phyloP scores from a whole-genome alignment of 2,113 vertebrate genomes.

The Noctilio leporinus region DNA sequence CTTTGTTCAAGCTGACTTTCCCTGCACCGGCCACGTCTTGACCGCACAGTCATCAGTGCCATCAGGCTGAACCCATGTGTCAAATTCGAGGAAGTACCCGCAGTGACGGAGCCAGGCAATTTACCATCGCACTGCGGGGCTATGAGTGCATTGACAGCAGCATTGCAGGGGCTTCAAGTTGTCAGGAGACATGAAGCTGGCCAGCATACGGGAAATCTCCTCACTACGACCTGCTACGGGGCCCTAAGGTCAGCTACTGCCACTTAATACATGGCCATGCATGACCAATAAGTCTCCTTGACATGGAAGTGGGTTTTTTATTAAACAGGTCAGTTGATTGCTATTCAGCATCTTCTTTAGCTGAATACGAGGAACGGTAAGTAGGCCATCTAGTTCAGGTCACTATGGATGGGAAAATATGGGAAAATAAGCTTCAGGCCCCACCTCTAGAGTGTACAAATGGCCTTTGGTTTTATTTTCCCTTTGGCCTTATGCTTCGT shows the following conservation, averaged over 20 bases:
- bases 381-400: background rate
- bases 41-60: background rate
- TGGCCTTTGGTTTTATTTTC: background rate
- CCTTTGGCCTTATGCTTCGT: background rate
- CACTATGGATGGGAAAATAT: background rate
- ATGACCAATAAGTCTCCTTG: background rate
- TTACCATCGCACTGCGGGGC: background rate
- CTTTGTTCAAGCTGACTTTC: background rate
- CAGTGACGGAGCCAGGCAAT: background rate
- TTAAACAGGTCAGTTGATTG: background rate
- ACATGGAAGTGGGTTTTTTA: background rate
- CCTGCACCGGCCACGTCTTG: background rate
- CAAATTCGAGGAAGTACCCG: background rate
- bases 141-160: background rate
- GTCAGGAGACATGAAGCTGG: background rate
- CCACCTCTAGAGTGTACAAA: background rate
- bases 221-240: background rate
- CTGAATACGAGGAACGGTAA: no score
- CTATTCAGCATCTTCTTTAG: background rate
- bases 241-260: background rate
- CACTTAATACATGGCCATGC: background rate
- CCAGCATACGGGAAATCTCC: background rate
- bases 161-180: background rate
- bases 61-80: background rate
- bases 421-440: background rate